A percentile compares a stretch with the other conserved stretches of the same genome.
phyloP scores from a whole-genome alignment of 2,113 vertebrate species.

The Sylvilagus bachmani region DNA sequence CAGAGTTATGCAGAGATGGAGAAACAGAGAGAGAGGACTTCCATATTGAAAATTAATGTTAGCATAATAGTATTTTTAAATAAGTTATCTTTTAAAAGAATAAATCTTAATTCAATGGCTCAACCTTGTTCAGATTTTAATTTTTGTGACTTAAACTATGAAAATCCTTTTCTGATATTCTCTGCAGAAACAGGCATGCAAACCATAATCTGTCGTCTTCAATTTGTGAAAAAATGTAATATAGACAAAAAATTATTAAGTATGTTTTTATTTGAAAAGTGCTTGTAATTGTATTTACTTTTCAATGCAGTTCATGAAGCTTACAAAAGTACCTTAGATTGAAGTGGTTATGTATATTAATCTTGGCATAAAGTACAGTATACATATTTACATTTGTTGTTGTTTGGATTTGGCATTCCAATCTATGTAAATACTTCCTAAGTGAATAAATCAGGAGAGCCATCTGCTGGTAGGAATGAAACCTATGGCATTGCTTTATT shows the following conservation, averaged over 20 bases:
- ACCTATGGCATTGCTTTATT: background rate
- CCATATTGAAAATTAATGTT: background rate
- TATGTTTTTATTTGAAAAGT: slow-evolving; percentile 51
- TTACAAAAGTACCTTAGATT: background rate
- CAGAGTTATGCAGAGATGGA: too few relatives aligned
- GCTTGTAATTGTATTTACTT: background rate
- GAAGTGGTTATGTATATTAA: slow-evolving; percentile 5
- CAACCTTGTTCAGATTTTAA: background rate
- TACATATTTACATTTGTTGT: slow-evolving; percentile 8
- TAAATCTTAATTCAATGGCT: background rate
- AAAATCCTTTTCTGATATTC: background rate
- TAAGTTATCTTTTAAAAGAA: background rate
- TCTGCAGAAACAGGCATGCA: background rate
- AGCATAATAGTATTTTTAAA: background rate
- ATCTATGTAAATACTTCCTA: background rate
- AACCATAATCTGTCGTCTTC: background rate
- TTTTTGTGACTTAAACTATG: background rate
- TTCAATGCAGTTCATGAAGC: background rate
- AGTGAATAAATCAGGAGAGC: background rate
- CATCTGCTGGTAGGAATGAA: slow-evolving; percentile 2
- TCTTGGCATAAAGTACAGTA: background rate
- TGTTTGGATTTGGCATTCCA: slow-evolving; percentile 28
- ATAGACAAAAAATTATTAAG: background rate
- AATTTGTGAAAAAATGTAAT: background rate
- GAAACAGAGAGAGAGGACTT: background rate